phyloP scores from a whole-genome alignment of 1,140 invertebrate species.

The Drosophila sechellia region DNA sequence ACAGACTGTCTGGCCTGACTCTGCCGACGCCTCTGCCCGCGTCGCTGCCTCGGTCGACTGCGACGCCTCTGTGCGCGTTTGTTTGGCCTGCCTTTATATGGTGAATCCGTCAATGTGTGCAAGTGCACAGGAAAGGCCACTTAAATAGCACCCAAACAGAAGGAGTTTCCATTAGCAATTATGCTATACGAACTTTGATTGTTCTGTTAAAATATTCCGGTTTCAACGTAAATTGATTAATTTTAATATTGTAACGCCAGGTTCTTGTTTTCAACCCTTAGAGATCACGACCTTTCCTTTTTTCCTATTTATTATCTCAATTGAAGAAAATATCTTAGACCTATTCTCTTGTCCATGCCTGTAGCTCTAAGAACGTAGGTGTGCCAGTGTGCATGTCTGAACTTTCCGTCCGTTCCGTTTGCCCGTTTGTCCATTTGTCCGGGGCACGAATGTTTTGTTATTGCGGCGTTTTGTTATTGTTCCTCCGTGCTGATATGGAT shows the following conservation, averaged over 20 bases:
- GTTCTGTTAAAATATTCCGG: no score
- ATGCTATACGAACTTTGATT: no score
- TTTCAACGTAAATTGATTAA: no score
- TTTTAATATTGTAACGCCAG: no score
- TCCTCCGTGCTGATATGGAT: conserved; percentile 72
- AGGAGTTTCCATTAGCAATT: no score
- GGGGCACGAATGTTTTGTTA: conserved; percentile 61
- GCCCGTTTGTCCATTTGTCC: conserved; percentile 52
- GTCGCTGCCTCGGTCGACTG: conserved; percentile 26
- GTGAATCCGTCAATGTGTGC: conserved; percentile 25
- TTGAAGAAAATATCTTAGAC: not conserved
- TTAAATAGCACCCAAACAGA: not conserved
- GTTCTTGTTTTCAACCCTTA: no score
- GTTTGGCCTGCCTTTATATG: conserved; percentile 65
- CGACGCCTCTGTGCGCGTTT: conserved; percentile 39
- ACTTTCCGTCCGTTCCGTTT: conserved; percentile 41
- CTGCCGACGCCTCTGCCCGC: conserved; percentile 29
- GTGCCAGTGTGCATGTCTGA: conserved; percentile 57
- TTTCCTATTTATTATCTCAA: not conserved
- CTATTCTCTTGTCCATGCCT: not conserved
- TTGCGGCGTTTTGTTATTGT: conserved; percentile 56
- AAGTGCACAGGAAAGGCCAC: not conserved
- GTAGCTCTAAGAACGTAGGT: conserved; percentile 26
- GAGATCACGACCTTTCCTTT: no score
- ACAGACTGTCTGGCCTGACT: conserved; percentile 81